Evolutionary conservation across 2,888 invertebrate species (phyloP).

Genomic region (Drosophila cyrtoloma): DNA sequence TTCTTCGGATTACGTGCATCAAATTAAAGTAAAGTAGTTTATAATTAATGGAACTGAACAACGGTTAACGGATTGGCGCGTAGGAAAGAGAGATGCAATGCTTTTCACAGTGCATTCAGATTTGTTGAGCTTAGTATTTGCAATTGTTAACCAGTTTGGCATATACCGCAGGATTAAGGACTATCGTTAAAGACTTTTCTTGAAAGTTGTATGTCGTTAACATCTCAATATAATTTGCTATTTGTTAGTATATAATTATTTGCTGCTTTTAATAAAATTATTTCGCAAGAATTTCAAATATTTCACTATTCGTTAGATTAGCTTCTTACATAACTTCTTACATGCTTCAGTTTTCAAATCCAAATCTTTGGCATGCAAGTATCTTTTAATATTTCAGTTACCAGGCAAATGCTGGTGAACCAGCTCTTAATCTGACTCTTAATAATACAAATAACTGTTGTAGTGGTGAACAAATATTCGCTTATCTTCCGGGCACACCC

Average conservation of each 20-base stretch:
- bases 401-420: not conserved
- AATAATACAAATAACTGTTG: conserved; percentile 47
- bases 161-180: not conserved
- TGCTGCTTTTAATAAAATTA: too few relatives aligned
- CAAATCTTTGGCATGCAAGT: not conserved
- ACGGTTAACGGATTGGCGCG: not conserved
- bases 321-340: not conserved
- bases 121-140: not conserved
- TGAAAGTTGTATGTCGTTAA: not conserved
- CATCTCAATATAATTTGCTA: too few relatives aligned
- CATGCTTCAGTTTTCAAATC: not conserved
- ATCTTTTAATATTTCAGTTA: not conserved
- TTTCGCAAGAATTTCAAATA: not conserved
- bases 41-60: not conserved
- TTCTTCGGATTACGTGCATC: not conserved
- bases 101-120: not conserved
- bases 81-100: not conserved
- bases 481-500: conserved; percentile 54
- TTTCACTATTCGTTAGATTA: not conserved
- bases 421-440: conserved; percentile 21
- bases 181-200: not conserved
- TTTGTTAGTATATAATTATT: too few relatives aligned
- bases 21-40: not conserved
- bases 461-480: conserved; percentile 45
- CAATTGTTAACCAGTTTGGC: not conserved